phyloP scores from a whole-genome alignment of 1,140 invertebrate species.

The Ditylenchus dipsaci region DNA sequence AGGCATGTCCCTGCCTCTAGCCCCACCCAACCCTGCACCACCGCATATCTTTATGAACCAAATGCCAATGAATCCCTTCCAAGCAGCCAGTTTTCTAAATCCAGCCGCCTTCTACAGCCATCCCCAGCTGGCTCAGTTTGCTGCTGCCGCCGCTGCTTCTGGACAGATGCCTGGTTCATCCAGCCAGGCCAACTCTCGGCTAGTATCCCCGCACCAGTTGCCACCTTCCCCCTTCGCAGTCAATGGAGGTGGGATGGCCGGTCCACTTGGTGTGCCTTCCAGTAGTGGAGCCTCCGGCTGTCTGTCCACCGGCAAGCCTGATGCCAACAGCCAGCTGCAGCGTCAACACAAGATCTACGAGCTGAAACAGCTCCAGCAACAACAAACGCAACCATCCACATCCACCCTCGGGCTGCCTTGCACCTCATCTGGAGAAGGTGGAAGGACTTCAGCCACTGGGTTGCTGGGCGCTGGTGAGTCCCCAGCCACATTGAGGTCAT shows the following conservation, averaged over 20 bases:
- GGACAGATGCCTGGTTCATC: neutral
- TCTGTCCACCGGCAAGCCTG: neutral
- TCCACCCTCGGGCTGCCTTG: neutral
- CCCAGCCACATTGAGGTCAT: neutral
- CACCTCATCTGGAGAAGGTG: neutral
- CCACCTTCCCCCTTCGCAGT: neutral
- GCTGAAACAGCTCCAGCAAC: neutral
- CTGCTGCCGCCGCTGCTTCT: neutral
- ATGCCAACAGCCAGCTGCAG: neutral
- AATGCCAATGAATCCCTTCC: no score
- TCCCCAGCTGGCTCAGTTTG: neutral
- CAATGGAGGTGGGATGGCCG: neutral
- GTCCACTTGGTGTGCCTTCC: neutral
- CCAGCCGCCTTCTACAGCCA: no score
- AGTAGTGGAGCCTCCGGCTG: neutral
- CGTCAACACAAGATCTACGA: neutral
- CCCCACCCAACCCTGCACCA: no score
- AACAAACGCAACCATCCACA: neutral
- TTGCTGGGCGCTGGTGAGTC: neutral
- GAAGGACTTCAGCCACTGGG: neutral
- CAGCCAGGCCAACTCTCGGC: no score
- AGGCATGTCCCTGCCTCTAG: no score
- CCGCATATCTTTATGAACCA: no score
- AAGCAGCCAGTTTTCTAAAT: no score
- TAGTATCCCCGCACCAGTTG: neutral